phyloP scores from a whole-genome alignment of 2,113 vertebrate genomes.

The Gobius niger region DNA sequence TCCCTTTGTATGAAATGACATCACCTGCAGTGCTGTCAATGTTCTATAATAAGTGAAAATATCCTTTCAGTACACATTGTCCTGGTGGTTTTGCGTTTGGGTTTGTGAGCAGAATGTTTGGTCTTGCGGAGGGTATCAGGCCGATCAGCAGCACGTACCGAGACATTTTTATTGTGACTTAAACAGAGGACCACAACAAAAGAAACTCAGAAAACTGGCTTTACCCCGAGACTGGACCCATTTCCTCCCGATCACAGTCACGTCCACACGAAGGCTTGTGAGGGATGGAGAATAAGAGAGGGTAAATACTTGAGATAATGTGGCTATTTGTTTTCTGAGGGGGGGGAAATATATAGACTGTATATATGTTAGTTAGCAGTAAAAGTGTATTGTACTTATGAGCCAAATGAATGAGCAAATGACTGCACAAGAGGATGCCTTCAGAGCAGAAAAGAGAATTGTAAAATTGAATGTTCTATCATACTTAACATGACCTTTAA shows the following conservation, averaged over 20 bases:
- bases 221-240: slow-evolving; percentile 15
- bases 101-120: slow-evolving; percentile 18
- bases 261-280: slow-evolving; percentile 53
- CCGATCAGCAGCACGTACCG: slow-evolving; percentile 63
- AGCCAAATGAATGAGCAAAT: too few relatives aligned
- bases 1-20: too few relatives aligned
- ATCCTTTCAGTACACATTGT: background rate
- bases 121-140: slow-evolving; percentile 50
- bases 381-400: too few relatives aligned
- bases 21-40: too few relatives aligned
- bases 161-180: slow-evolving; percentile 61
- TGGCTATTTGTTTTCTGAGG: too few relatives aligned
- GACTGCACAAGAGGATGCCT: too few relatives aligned
- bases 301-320: background rate
- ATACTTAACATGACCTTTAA: too few relatives aligned
- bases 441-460: too few relatives aligned
- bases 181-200: slow-evolving; percentile 53
- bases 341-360: too few relatives aligned
- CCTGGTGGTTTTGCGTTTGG: background rate
- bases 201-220: slow-evolving; percentile 36
- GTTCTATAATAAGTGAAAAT: background rate
- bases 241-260: slow-evolving; percentile 56
- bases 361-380: too few relatives aligned
- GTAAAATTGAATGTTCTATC: too few relatives aligned
- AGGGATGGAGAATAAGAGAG: slow-evolving; percentile 29